Evolutionary conservation across 2,113 vertebrate genomes (phyloP).

Genomic region (Cynopterus brachyotis): DNA sequence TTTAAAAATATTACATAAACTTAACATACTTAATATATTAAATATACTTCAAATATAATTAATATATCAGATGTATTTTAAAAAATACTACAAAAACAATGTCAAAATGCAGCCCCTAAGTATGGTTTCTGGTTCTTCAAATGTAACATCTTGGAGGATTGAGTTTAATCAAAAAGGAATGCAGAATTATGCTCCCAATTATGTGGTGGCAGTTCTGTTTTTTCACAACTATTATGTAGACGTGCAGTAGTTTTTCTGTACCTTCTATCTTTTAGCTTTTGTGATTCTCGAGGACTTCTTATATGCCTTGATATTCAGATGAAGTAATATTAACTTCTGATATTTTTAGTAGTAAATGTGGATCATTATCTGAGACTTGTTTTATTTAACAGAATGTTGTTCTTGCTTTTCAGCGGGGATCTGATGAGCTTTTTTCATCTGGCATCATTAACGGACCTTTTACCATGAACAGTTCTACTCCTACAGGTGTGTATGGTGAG

Average conservation of each 20-base stretch:
- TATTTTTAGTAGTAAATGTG: conserved; percentile 57
- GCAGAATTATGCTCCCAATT: neutral
- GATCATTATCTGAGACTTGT: neutral
- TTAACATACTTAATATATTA: neutral
- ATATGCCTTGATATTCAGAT: neutral
- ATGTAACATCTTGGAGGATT: neutral
- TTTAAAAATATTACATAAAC: neutral
- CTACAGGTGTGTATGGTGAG: conserved; percentile 84
- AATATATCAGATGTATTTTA: neutral
- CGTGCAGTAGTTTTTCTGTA: neutral
- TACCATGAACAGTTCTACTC: conserved; percentile 87
- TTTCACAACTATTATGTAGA: neutral
- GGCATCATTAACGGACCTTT: conserved; percentile 76
- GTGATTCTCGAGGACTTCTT: conserved; percentile 19
- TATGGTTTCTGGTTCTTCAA: neutral
- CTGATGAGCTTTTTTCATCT: conserved; percentile 84
- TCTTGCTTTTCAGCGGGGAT: conserved; percentile 84
- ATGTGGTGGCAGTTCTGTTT: neutral
- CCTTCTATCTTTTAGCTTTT: conserved; percentile 10
- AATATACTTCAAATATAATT: neutral
- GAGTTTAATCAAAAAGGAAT: neutral
- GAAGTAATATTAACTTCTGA: neutral
- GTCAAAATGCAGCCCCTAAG: neutral
- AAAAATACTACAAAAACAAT: neutral
- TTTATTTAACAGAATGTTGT: conserved; percentile 59